These are phyloP conservation scores for Operophtera brumata DNA, from an alignment of 2,888 invertebrate species.

Conservation along the genomic window DNA sequence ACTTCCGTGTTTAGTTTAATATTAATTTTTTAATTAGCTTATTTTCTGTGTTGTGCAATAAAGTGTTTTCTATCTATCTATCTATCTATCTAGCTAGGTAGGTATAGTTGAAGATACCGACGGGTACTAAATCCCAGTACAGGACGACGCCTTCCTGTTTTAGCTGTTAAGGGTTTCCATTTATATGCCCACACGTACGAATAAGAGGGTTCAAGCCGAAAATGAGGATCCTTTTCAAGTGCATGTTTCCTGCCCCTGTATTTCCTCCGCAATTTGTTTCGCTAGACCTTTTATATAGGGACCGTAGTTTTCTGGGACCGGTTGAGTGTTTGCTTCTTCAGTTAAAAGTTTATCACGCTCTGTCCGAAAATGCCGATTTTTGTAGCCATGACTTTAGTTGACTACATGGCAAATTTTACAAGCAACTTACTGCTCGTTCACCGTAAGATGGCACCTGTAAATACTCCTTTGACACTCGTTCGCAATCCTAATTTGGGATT, in stretches of 20 bases:
- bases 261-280: constrained; percentile 34
- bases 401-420: too few relatives aligned
- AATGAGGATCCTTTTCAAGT: constrained; percentile 34
- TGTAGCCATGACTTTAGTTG: not conserved
- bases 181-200: constrained; percentile 29
- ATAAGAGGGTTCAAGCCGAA: constrained; percentile 29
- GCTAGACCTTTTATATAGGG: constrained; percentile 21
- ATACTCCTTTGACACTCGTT: too few relatives aligned
- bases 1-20: too few relatives aligned
- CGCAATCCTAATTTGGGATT: too few relatives aligned
- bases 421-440: too few relatives aligned
- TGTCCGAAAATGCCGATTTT: constrained; percentile 7
- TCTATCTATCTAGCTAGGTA: not conserved
- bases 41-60: too few relatives aligned
- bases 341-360: constrained; percentile 4
- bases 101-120: not conserved
- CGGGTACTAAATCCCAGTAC: constrained; percentile 12
- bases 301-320: constrained; percentile 18
- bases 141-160: constrained; percentile 22
- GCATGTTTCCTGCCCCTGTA: constrained; percentile 31
- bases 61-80: too few relatives aligned
- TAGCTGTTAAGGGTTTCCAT: constrained; percentile 29
- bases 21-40: too few relatives aligned
- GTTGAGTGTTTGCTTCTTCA: constrained; percentile 21
- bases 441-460: too few relatives aligned